Conservation (phyloP, 2,888 invertebrate species). For the Leptopilina syphax region DNA sequence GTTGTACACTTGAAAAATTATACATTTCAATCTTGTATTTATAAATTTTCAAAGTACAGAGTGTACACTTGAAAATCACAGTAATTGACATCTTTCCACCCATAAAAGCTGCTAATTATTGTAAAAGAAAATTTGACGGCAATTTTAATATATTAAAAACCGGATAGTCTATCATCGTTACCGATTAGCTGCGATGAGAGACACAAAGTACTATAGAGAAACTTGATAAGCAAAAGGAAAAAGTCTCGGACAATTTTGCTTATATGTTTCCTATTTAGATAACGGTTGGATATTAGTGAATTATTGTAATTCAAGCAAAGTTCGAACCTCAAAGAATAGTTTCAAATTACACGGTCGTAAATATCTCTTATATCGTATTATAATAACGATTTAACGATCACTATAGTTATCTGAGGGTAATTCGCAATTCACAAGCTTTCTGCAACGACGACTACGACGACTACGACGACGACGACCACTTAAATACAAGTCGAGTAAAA, state of each 20-base stretch:
- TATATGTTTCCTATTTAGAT: constrained; percentile 27
- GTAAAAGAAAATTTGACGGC: neutral
- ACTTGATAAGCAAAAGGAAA: neutral
- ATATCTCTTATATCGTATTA: constrained; percentile 34
- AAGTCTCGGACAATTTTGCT: constrained; percentile 16
- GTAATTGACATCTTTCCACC: too few species aligned
- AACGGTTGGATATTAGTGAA: constrained; percentile 32
- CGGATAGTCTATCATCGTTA: neutral
- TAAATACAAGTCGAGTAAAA: neutral
- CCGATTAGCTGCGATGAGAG: neutral
- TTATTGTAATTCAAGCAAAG: constrained; percentile 6
- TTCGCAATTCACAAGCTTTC: constrained; percentile 8
- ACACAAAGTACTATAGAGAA: neutral
- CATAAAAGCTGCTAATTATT: neutral
- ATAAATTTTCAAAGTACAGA: too few species aligned
- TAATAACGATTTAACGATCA: constrained; percentile 36
- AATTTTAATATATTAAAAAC: constrained; percentile 4
- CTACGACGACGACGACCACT: neutral
- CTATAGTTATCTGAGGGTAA: constrained; percentile 20
- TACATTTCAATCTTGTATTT: too few species aligned
- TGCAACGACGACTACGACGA: neutral
- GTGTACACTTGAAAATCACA: too few species aligned
- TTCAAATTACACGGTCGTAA: constrained; percentile 14
- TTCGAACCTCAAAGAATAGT: neutral
- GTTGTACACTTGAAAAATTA: too few species aligned